These are phyloP conservation scores for Pica pica DNA, from an alignment of 2,113 vertebrate genomes.

Conservation along the genomic window DNA sequence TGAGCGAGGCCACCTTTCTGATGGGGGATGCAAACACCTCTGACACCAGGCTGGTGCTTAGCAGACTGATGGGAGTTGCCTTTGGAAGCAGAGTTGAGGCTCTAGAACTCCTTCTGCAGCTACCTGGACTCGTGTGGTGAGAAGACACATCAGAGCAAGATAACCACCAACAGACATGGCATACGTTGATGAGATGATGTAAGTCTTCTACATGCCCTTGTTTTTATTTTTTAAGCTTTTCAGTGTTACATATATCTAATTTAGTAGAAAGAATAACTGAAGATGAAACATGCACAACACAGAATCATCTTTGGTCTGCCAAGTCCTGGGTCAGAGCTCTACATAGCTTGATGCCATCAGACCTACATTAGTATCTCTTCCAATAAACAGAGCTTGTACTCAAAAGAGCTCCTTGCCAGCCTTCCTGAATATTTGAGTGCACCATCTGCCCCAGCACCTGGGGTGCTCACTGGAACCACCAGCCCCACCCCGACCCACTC, in stretches of 20 bases:
- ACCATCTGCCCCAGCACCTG: too few species aligned
- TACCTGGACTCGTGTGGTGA: accelerated
- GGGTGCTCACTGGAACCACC: background rate
- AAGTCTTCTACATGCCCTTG: background rate
- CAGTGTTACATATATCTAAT: background rate
- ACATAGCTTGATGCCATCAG: background rate
- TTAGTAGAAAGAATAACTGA: background rate
- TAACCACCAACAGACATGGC: accelerated
- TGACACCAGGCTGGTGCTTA: background rate
- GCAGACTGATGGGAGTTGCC: background rate
- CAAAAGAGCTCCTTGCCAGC: background rate
- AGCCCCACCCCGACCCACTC: background rate
- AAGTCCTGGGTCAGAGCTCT: background rate
- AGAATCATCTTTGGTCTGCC: background rate
- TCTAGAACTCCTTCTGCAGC: background rate
- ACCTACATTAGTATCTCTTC: background rate
- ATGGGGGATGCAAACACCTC: accelerated
- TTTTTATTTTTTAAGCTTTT: background rate
- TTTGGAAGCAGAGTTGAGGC: accelerated
- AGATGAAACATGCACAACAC: background rate
- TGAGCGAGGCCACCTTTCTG: background rate
- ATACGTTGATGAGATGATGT: accelerated
- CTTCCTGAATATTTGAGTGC: background rate
- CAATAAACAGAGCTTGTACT: background rate
- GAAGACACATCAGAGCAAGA: background rate